Conservation (phyloP, 2,113 vertebrate species). For the Leptocoma aspasia region DNA sequence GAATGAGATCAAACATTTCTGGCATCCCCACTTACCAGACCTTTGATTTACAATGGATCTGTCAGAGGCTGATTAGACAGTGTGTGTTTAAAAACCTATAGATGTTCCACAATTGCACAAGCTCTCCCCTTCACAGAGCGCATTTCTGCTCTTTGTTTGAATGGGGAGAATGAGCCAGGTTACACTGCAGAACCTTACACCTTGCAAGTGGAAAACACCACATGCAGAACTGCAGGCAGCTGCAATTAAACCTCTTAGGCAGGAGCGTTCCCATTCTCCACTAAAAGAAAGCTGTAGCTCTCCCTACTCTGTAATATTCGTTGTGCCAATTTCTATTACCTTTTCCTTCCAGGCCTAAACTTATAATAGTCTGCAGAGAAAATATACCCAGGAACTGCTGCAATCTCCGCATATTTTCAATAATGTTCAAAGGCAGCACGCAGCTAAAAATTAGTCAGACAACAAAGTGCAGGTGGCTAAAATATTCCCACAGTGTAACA, state of each 20-base stretch:
- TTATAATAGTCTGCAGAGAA: constrained; percentile 28
- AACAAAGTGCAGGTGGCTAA: constrained; percentile 68
- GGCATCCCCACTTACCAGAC: constrained; percentile 85
- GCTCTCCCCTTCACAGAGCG: constrained; percentile 46
- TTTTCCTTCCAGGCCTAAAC: constrained; percentile 57
- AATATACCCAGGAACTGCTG: not conserved
- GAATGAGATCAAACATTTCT: constrained; percentile 90
- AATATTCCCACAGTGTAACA: constrained; percentile 63
- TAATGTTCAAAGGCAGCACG: constrained; percentile 31
- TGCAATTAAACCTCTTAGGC: constrained; percentile 21
- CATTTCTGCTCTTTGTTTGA: constrained; percentile 73
- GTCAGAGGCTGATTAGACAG: constrained; percentile 87
- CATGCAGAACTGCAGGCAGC: not conserved
- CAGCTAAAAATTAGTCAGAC: constrained; percentile 53
- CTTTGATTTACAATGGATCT: constrained; percentile 90
- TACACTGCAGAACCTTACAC: constrained; percentile 13
- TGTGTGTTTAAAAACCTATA: constrained; percentile 85
- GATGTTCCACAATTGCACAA: constrained; percentile 75
- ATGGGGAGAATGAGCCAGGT: constrained; percentile 26
- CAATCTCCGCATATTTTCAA: not conserved
- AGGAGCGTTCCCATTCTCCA: not conserved
- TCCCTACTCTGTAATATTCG: not conserved
- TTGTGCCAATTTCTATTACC: constrained; percentile 43
- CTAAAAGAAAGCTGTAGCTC: not conserved
- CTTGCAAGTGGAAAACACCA: constrained; percentile 32